phyloP scores from a whole-genome alignment of 2,797 vertebrate genomes.

The Myiothlypis chrysogaster region DNA sequence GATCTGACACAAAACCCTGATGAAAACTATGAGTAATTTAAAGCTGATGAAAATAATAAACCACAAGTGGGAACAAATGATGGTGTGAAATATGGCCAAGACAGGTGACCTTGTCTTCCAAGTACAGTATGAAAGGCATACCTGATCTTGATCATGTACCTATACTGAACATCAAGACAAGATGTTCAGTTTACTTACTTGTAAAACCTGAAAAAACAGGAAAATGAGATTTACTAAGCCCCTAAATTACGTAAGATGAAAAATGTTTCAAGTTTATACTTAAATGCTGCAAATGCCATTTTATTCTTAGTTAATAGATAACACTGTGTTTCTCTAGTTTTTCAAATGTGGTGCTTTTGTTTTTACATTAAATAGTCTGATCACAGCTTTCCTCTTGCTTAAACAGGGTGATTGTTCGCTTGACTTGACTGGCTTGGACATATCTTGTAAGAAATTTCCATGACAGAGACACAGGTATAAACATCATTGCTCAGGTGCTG shows the following conservation, averaged over 20 bases:
- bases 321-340: not conserved
- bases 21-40: not conserved
- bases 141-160: not conserved
- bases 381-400: not conserved
- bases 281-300: not conserved
- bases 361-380: not conserved
- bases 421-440: not conserved
- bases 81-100: not conserved
- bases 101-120: not conserved
- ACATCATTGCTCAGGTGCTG: not conserved
- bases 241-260: not conserved
- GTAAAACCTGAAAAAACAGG: not conserved
- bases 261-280: not conserved
- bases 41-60: slow-evolving; percentile 2
- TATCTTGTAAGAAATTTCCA: not conserved
- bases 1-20: not conserved
- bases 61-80: not conserved
- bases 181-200: not conserved
- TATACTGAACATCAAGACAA: not conserved
- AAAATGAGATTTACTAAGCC: not conserved
- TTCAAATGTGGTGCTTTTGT: not conserved
- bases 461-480: not conserved
- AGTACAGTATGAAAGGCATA: not conserved
- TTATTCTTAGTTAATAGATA: not conserved
- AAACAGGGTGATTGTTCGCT: not conserved